Conservation (phyloP, 2,797 vertebrate genomes). For the Hafferia zeledoni region DNA sequence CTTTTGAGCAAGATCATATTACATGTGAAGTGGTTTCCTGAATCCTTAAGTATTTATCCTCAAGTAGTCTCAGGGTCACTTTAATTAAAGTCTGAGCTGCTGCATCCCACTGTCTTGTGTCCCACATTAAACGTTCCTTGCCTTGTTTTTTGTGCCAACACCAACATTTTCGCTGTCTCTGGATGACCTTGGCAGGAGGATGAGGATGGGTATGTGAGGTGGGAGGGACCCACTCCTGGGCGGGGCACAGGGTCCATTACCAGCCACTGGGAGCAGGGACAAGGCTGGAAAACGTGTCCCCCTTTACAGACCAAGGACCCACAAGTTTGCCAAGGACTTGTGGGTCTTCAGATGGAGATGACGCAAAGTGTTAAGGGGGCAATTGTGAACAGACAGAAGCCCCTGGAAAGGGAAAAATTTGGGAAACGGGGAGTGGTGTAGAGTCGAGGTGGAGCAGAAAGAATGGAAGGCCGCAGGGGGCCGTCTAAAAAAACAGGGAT, state of each 20-base stretch:
- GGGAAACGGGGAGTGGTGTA: fast-evolving
- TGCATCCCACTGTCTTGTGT: neutral
- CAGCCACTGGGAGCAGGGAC: neutral
- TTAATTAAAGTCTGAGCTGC: neutral
- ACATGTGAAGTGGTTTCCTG: neutral
- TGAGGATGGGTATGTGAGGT: neutral
- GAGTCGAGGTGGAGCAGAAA: neutral
- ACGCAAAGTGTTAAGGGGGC: neutral
- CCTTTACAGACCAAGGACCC: neutral
- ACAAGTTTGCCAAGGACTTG: neutral
- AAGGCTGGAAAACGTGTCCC: neutral
- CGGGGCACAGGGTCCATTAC: neutral
- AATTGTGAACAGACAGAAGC: neutral
- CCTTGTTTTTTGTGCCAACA: neutral
- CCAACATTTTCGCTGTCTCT: neutral
- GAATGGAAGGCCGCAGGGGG: too few relatives aligned
- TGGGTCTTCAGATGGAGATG: neutral
- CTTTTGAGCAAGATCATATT: neutral
- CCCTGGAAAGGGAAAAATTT: neutral
- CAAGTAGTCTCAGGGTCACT: neutral
- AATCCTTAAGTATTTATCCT: neutral
- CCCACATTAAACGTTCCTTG: neutral
- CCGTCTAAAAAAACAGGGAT: too few relatives aligned
- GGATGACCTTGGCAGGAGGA: neutral
- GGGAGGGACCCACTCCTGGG: neutral